Evolutionary conservation across 1,140 invertebrate genomes (phyloP).

Genomic region (Zaprionus kolodkinae): DNA sequence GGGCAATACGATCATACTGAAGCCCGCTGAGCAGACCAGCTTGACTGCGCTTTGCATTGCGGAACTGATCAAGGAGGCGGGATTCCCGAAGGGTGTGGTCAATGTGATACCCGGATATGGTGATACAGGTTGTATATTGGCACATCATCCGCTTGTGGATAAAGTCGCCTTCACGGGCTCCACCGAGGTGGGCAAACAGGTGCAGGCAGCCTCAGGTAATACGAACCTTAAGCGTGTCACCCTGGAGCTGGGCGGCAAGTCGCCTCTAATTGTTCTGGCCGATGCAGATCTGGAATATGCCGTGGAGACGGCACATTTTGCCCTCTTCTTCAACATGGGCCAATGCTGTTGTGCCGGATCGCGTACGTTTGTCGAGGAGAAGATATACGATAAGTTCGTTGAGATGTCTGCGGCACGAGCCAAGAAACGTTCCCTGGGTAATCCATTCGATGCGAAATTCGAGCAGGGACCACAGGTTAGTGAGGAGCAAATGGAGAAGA

Average conservation of each 20-base stretch:
- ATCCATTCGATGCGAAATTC: constrained; percentile 94
- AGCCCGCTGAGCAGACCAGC: constrained; percentile 98
- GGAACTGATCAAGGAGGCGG: constrained; percentile 93
- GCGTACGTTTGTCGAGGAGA: constrained; percentile 95
- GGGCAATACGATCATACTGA: constrained; percentile 95
- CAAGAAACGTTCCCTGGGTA: constrained; percentile 91
- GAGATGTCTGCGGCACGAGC: constrained; percentile 93
- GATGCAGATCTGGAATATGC: constrained; percentile 93
- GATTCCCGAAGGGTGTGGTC: constrained; percentile 93
- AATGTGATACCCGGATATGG: constrained; percentile 96
- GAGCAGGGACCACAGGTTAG: constrained; percentile 98
- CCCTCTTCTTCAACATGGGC: constrained; percentile 93
- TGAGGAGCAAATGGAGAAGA: constrained; percentile 93
- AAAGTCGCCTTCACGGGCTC: constrained; percentile 91
- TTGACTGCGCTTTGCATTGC: constrained; percentile 96
- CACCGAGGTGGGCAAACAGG: constrained; percentile 94
- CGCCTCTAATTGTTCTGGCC: constrained; percentile 95
- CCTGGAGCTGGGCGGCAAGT: constrained; percentile 97
- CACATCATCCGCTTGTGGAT: constrained; percentile 91
- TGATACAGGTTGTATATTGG: constrained; percentile 92
- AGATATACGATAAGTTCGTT: constrained; percentile 98
- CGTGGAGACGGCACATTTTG: constrained; percentile 92
- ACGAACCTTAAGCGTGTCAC: constrained; percentile 95
- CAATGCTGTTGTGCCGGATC: constrained; percentile 93
- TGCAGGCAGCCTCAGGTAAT: constrained; percentile 92